These are phyloP conservation scores for Pteromalus puparum DNA, from an alignment of 1,140 invertebrate genomes.

Conservation along the genomic window DNA sequence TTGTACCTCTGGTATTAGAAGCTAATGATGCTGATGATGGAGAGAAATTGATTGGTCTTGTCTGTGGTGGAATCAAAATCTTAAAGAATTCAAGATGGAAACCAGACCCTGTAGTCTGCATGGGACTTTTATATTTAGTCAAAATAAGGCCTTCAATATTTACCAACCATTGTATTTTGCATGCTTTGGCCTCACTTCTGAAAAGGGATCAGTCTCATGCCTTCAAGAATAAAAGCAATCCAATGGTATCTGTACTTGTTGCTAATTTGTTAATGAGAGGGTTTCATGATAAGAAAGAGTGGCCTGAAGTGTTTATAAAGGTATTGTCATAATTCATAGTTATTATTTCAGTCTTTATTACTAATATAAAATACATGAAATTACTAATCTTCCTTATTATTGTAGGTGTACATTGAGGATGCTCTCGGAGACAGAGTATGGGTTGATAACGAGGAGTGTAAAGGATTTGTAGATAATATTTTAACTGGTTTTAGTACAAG, in stretches of 20 bases:
- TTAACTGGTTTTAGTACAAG: slow-evolving; percentile 91
- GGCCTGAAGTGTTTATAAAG: slow-evolving; percentile 88
- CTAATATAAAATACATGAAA: background rate
- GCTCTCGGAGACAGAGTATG: slow-evolving; percentile 93
- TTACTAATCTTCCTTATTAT: slow-evolving; percentile 60
- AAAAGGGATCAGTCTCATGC: slow-evolving; percentile 84
- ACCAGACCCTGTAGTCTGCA: slow-evolving; percentile 86
- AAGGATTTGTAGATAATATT: slow-evolving; percentile 95
- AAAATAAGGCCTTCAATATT: slow-evolving; percentile 89
- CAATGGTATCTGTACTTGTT: slow-evolving; percentile 88
- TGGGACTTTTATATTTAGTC: slow-evolving; percentile 87
- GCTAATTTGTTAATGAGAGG: slow-evolving; percentile 90
- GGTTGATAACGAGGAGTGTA: slow-evolving; percentile 94
- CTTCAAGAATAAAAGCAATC: slow-evolving; percentile 87
- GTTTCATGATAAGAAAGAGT: slow-evolving; percentile 85
- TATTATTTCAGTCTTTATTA: background rate
- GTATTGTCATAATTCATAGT: slow-evolving; percentile 67
- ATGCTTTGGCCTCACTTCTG: slow-evolving; percentile 88
- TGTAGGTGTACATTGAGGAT: slow-evolving; percentile 94
- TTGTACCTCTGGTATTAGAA: slow-evolving; percentile 78
- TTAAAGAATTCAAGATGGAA: slow-evolving; percentile 84
- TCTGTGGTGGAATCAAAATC: slow-evolving; percentile 81
- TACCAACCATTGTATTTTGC: slow-evolving; percentile 85
- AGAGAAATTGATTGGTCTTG: slow-evolving; percentile 78
- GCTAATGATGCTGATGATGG: slow-evolving; percentile 78